A percentile compares a stretch with the other conserved stretches of the same genome.
Evolutionary conservation across 2,888 invertebrate genomes (phyloP).

Genomic region (Muschampia staudingeri): DNA sequence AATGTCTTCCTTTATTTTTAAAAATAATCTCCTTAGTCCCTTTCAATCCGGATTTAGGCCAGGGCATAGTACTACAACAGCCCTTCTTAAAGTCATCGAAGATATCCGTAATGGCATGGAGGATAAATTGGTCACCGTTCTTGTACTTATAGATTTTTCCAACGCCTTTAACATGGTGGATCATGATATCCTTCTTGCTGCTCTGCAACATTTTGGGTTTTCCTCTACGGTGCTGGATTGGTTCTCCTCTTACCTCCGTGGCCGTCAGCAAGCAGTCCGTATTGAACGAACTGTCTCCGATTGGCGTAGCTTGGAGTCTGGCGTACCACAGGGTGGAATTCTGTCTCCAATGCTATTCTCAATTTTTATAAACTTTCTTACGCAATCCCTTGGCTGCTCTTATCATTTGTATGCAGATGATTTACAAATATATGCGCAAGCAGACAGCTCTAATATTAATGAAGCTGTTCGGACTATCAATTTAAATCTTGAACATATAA

Average conservation of each 20-base stretch:
- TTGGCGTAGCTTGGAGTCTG: background rate
- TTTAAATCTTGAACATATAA: background rate
- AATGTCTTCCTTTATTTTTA: background rate
- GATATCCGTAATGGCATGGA: background rate
- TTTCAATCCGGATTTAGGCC: background rate
- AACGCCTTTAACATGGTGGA: background rate
- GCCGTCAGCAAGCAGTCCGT: background rate
- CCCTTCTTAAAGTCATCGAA: background rate
- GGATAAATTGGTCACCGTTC: background rate
- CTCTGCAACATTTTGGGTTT: background rate
- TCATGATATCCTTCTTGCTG: background rate
- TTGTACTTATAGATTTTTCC: background rate
- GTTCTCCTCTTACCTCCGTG: background rate
- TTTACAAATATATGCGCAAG: background rate
- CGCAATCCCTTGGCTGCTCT: background rate
- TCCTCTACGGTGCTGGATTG: background rate
- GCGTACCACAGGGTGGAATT: conserved; percentile 3
- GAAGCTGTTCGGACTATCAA: background rate
- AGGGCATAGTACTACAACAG: background rate
- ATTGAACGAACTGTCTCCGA: background rate
- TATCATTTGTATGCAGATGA: background rate
- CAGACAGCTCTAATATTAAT: background rate
- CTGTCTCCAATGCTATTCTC: background rate
- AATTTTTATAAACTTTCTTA: background rate
- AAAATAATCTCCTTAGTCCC: background rate